A percentile compares a stretch with the other conserved stretches of the same genome.
Evolutionary conservation across 2,888 invertebrate genomes (phyloP).

Genomic region (Drosophila meridiana): DNA sequence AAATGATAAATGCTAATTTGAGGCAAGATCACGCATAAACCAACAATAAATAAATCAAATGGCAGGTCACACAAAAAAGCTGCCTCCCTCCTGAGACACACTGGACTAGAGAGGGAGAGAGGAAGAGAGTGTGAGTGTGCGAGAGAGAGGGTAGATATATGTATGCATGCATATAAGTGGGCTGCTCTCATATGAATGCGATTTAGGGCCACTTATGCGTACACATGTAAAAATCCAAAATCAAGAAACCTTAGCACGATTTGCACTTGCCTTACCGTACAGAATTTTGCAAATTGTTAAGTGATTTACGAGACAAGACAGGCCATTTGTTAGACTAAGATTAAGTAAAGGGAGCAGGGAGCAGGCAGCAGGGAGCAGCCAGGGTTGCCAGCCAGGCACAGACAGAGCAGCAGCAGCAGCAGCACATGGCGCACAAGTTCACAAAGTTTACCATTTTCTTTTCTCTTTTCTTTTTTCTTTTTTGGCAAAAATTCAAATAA

Average conservation of each 20-base stretch:
- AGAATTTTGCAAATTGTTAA: constrained; percentile 84
- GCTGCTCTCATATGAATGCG: constrained; percentile 76
- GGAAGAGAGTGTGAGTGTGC: too few relatives aligned
- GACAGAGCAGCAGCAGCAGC: neutral
- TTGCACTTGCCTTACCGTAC: constrained; percentile 64
- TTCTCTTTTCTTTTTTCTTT: constrained; percentile 6
- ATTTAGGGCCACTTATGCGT: constrained; percentile 83
- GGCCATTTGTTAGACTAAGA: constrained; percentile 84
- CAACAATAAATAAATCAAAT: constrained; percentile 82
- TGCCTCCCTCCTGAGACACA: constrained; percentile 19
- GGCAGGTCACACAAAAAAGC: constrained; percentile 76
- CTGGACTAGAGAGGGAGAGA: neutral
- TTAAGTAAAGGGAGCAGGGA: constrained; percentile 77
- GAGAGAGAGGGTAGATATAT: neutral
- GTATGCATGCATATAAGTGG: neutral
- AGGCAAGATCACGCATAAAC: constrained; percentile 82
- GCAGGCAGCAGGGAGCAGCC: constrained; percentile 45
- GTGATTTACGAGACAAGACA: constrained; percentile 85
- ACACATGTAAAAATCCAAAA: constrained; percentile 78
- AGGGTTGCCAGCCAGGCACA: neutral
- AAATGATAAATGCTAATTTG: constrained; percentile 82
- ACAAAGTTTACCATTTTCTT: constrained; percentile 24
- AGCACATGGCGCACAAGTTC: constrained; percentile 7
- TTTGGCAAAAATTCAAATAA: constrained; percentile 44
- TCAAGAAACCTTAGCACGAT: constrained; percentile 73